A percentile compares a stretch with the other conserved stretches of the same genome.
Conservation (phyloP, 1,140 invertebrate species). For the Drosophila mayri region DNA sequence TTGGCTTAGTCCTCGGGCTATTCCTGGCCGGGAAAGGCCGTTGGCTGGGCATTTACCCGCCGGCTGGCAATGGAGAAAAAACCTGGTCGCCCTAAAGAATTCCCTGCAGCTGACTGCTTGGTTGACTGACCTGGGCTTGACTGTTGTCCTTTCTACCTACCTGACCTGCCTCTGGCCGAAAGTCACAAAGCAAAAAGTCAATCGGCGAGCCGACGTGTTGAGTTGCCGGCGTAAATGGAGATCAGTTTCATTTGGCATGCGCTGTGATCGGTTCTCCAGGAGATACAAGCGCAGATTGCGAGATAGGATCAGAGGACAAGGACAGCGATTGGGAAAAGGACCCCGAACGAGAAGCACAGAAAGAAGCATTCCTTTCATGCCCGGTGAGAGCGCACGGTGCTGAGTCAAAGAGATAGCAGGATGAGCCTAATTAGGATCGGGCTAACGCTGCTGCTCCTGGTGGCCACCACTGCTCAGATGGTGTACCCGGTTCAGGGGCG, state of each 20-base stretch:
- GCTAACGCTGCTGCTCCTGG: slow-evolving; percentile 60
- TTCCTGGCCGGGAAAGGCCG: slow-evolving; percentile 63
- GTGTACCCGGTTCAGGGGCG: slow-evolving; percentile 60
- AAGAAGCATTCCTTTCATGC: slow-evolving; percentile 25
- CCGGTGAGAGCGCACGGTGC: slow-evolving; percentile 14
- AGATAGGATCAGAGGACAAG: slow-evolving; percentile 28
- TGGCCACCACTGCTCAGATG: slow-evolving; percentile 51
- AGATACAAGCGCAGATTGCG: slow-evolving; percentile 15
- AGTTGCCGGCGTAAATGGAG: neutral
- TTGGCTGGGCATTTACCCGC: slow-evolving; percentile 38
- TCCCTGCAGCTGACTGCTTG: slow-evolving; percentile 36
- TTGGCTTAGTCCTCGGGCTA: slow-evolving; percentile 47
- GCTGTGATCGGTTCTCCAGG: slow-evolving; percentile 45
- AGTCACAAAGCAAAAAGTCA: slow-evolving; percentile 45
- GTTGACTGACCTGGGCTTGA: slow-evolving; percentile 34
- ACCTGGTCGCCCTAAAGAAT: slow-evolving; percentile 8
- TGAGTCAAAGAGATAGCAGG: slow-evolving; percentile 14
- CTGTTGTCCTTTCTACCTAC: neutral
- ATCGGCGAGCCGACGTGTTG: slow-evolving; percentile 16
- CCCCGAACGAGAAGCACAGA: slow-evolving; percentile 4
- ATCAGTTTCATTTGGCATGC: slow-evolving; percentile 69
- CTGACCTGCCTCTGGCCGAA: neutral
- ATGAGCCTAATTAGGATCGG: slow-evolving; percentile 45
- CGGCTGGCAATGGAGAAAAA: slow-evolving; percentile 48
- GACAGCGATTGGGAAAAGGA: slow-evolving; percentile 8